Conservation (phyloP, 2,113 vertebrate species). For the Octodon degus region DNA sequence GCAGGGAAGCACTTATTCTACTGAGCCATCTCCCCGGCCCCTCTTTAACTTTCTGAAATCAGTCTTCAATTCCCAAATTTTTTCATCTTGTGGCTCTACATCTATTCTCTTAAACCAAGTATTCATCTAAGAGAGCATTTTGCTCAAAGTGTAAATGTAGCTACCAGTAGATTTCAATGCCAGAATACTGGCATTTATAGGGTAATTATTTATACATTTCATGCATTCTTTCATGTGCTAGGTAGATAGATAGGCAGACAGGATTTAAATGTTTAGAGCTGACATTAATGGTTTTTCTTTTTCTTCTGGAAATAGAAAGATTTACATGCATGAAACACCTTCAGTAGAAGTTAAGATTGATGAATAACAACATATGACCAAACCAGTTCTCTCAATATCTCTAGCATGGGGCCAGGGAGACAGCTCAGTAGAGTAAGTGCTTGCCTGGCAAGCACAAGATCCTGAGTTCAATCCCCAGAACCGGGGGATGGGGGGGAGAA, state of each 20-base stretch:
- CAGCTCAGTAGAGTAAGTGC: too few species aligned
- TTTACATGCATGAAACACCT: neutral
- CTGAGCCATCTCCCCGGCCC: too few species aligned
- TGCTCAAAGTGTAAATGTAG: neutral
- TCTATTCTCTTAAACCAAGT: neutral
- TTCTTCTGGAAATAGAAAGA: neutral
- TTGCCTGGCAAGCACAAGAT: too few species aligned
- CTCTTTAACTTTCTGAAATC: neutral
- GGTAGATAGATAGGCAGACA: neutral
- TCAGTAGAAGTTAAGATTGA: neutral
- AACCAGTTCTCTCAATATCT: constrained; percentile 19
- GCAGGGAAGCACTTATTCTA: too few species aligned
- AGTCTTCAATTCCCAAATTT: neutral
- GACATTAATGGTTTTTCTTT: constrained; percentile 1
- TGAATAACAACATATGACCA: neutral
- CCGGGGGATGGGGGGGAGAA: too few species aligned
- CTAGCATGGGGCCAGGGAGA: neutral
- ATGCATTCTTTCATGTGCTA: neutral
- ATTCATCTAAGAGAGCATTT: neutral
- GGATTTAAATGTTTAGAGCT: constrained; percentile 3
- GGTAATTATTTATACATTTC: neutral
- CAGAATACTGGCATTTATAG: neutral
- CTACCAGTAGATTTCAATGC: neutral
- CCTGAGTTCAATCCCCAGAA: too few species aligned
- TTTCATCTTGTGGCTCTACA: neutral